Base-by-base conservation (phyloP, 2,888 invertebrate species). In the Troilus luridus region DNA sequence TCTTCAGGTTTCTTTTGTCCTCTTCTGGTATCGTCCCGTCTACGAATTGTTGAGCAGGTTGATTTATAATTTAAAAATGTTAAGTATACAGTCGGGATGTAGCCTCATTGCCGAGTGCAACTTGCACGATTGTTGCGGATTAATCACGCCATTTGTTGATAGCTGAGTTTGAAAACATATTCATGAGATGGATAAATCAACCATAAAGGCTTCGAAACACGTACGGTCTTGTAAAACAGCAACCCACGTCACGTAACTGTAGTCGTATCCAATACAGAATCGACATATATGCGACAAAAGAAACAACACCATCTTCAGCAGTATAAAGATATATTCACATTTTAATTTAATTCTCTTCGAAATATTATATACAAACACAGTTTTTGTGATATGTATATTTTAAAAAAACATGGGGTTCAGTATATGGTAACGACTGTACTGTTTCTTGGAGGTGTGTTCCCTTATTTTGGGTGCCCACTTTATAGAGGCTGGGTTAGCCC, bases 1-100 rank as follows among this genome's bases (percentile, higher is more conserved):
- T 85, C 85, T 56, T 54, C 72, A 77, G 27, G 72, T 77, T 77
- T 77, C 72, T 77, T 77, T 77, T 77, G 72, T 77, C 72, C 72
- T 77, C 72, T 77, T 77, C 72, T 41, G 41, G 72, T 77, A 77
- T 77, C 72, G 72, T 77, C 72, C 19, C 41, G 72, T 27, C 72
- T 77, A 19, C 72, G 72, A 77, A 77, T 77, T 77, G 72, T 77
- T 77, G 27, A 77, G 41, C 72, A 77, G 72, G 72, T 77, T 77
- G 72, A 77, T 77, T 77, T 41, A 77, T 77, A 77, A 77, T 77
- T 77, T 77, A 7, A 19, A 77, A 77, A 77, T 77, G 72, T 17
- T 77, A 77, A 77, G 41, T 77, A 41, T 77, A 77, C 72, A 41
- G 72, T 17, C 24, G 27, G 72, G 72, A 24, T 27, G 14, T 12